Evolutionary conservation across 2,797 vertebrate species (phyloP).

Genomic region (Australoheros facetus): DNA sequence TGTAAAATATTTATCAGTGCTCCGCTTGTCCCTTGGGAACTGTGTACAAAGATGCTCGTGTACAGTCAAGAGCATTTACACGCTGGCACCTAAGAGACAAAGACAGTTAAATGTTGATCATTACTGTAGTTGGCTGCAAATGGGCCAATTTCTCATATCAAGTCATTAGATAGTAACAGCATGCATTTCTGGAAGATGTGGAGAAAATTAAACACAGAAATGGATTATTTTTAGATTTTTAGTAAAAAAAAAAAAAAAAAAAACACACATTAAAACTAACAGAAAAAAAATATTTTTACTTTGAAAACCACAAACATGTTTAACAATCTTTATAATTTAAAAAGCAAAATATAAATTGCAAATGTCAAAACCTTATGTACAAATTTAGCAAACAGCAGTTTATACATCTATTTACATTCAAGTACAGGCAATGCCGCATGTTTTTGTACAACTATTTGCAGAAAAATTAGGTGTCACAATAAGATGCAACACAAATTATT

Average conservation of each 20-base stretch:
- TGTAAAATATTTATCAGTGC: conserved; percentile 68
- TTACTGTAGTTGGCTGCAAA: not conserved
- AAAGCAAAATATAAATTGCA: too few relatives aligned
- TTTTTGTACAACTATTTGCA: too few relatives aligned
- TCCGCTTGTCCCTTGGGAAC: conserved; percentile 40
- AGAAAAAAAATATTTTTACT: too few relatives aligned
- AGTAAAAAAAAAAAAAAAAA: not conserved
- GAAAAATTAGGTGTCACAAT: too few relatives aligned
- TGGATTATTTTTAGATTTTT: not conserved
- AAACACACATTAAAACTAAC: not conserved
- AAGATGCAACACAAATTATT: too few relatives aligned
- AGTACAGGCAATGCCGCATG: too few relatives aligned
- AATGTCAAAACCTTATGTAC: too few relatives aligned
- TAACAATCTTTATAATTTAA: too few relatives aligned
- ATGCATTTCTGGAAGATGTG: not conserved
- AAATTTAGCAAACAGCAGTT: too few relatives aligned
- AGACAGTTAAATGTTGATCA: conserved; percentile 33
- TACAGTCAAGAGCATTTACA: conserved; percentile 41
- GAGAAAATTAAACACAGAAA: not conserved
- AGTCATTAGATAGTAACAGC: not conserved
- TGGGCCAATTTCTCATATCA: not conserved
- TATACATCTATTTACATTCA: too few relatives aligned
- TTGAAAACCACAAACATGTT: too few relatives aligned
- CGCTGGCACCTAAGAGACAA: not conserved
- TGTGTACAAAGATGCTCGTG: conserved; percentile 30